Evolutionary conservation across 2,113 vertebrate species (phyloP), one percentile per base, ranked within the genome.

Genomic region (Chloropsis cyanopogon): DNA sequence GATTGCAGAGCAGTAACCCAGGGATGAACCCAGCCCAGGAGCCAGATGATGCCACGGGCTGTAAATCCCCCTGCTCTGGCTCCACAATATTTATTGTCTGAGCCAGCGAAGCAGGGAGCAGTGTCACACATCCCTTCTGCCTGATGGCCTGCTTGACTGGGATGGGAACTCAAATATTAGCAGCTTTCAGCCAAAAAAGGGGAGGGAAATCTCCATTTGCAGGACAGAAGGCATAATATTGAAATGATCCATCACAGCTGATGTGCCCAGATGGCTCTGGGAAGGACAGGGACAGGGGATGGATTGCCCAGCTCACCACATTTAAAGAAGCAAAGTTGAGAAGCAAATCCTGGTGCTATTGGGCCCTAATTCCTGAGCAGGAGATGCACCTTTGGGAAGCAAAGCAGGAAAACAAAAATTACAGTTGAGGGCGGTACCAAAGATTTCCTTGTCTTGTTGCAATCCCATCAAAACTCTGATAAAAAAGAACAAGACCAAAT

Each of bases 191-290:
- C 80, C 46, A 15, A 53, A 84, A 86, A 78, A 61, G 52, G n/a
- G 65, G 72, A 95, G 65, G 86, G 60, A 46, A 86, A 46, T 44
- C 72, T 84, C 64, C 52, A 31, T 84, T 92, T 92, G 71, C 53
- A 75, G 88, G 88, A 66, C 85, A 90, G 90, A 95, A 94, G 72
- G 81, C 28, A 16, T 5, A 63, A 73, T 90, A 95, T 71, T 86
- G 84, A 83, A 96, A 95, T 88, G 60, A 95, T 96, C 88, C 90
- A 94, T 92, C 88, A 53, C 72, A 93, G 90, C 85, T 94, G 92
- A 94, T 78, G 82, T 15, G 57, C 61, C 83, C 93, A 92, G 93
- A 93, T 96, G 90, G 85, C 80, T 96, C 65, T 64, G 66, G 33
- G 80, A 88, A 76, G 35, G 82, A 84, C 25, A 61, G 42, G 54